Base-by-base conservation (phyloP, 2,888 invertebrate species). In the Phyto melanocephala region DNA sequence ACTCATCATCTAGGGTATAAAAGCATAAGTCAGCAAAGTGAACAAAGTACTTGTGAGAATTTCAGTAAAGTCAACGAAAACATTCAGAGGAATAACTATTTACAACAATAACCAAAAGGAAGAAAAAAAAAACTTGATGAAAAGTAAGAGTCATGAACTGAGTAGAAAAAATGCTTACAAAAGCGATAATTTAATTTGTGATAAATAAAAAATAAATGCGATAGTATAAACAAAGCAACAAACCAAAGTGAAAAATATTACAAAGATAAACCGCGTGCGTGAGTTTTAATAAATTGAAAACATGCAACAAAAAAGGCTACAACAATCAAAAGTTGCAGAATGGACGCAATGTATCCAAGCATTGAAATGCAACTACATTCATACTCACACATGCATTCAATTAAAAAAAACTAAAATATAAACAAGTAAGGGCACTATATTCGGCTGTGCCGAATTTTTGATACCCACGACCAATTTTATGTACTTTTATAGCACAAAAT, bases 231-330 rank as follows among this genome's bases (percentile, higher is more conserved):
- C 37, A 65, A 37, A 70, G 58, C 65, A 72, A 42, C 74, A 80
- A 52, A 63, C 58, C 70, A 80, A 80, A 75, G 75, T 75, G 63
- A 50, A 75, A 70, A 80, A 80, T 80, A 71, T 80, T 75, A 75
- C 75, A 80, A 65, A 75, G 80, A 80, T 80, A 80, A 80, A 80
- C 80, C 80, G 80, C 75, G 80, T 80, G 80, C 80, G 80, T 80
- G 80, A 75, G 80, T 80, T 80, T 80, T 75, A 80, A 80, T 80
- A 76, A 80, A 80, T 80, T 75, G 63, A 80, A 80, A 80, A 65
- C 63, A 70, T 63, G 28, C 50, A 60, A 37, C 40, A 52, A 47
- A 50, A 47, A 72, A 33, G 24, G 13, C n/a, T 17, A 37, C 20
- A 58, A 33, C 47, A 33, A 56, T 45, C 56, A 72, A 72, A 65